Evolutionary conservation across 2,797 vertebrate species (phyloP).

Genomic region (Hydrocynus forskahlii): DNA sequence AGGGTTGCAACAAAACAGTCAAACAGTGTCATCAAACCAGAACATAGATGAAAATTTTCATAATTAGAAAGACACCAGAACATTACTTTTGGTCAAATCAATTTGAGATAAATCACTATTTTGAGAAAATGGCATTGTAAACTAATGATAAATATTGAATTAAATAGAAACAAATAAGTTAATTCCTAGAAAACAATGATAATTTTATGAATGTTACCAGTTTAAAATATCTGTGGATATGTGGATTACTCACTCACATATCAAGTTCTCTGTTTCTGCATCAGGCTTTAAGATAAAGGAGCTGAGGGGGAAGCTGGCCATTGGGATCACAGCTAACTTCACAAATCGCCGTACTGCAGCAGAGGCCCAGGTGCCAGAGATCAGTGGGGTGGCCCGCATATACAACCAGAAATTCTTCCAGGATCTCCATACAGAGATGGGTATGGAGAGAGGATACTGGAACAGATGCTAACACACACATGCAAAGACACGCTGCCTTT

Average conservation of each 20-base stretch:
- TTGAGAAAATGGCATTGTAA: neutral
- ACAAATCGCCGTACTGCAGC: constrained; percentile 82
- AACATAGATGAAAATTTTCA: neutral
- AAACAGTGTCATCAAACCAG: too few species aligned
- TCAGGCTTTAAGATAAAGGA: constrained; percentile 91
- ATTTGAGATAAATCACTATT: neutral
- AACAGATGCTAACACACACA: neutral
- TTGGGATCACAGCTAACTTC: constrained; percentile 94
- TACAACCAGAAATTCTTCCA: constrained; percentile 98
- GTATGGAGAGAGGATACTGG: constrained; percentile 64
- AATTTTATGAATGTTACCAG: neutral
- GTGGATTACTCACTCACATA: neutral
- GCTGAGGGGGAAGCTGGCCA: constrained; percentile 91
- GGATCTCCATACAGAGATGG: constrained; percentile 86
- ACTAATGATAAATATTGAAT: neutral
- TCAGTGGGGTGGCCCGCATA: constrained; percentile 93
- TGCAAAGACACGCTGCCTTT: neutral
- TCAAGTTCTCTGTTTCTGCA: neutral
- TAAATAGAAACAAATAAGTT: neutral
- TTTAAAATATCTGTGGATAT: neutral
- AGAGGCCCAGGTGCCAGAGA: constrained; percentile 90
- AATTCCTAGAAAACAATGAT: neutral
- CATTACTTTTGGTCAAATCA: too few species aligned
- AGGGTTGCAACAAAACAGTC: too few species aligned
- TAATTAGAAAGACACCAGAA: neutral